Conservation (phyloP, 2,113 vertebrate species). For the human (Homo sapiens) region GRCh38 chr9:123769501-123770000, state of each 20-base stretch:
- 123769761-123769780: slow-evolving; percentile 91
- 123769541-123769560: slow-evolving; percentile 94
- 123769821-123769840: slow-evolving; percentile 89
- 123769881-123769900: slow-evolving; percentile 98
- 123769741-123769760: slow-evolving; percentile 93
- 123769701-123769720: slow-evolving; percentile 87
- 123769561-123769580: slow-evolving; percentile 92
- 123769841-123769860: slow-evolving; percentile 96
- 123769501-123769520: slow-evolving; percentile 94
- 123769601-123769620: slow-evolving; percentile 96
- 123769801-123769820: slow-evolving; percentile 86
- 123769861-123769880: slow-evolving; percentile 92
- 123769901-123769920: slow-evolving; percentile 91
- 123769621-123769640: slow-evolving; percentile 89
- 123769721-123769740: slow-evolving; percentile 90
- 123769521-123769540: slow-evolving; percentile 98
- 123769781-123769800: slow-evolving; percentile 90
- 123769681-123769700: slow-evolving; percentile 91
- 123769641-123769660: slow-evolving; percentile 89
- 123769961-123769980: slow-evolving; percentile 94
- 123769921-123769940: slow-evolving; percentile 93
- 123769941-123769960: slow-evolving; percentile 88
- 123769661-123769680: slow-evolving; percentile 93
- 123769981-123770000: slow-evolving; percentile 88
- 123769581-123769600: slow-evolving; percentile 95